Base-by-base conservation (phyloP, 2,113 vertebrate species). In the Oceanodroma tethys region DNA sequence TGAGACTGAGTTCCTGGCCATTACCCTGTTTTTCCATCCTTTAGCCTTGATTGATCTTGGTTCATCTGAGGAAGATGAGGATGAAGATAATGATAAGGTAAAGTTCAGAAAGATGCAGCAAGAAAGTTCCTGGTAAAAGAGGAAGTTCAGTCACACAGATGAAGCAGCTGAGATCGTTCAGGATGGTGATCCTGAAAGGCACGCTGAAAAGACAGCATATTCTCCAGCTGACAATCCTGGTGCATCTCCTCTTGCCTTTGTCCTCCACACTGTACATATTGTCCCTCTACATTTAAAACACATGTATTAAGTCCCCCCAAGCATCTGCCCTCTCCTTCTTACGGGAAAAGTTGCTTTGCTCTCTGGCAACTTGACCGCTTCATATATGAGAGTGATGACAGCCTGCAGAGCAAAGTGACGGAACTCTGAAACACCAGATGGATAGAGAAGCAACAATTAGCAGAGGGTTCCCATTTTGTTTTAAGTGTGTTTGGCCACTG, bases 281-380 rank as follows among this genome's bases (percentile, higher is more conserved):
- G 23, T 70, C 38, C 15, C 26, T 74, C 30, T 79, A 9, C 13
- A 25, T 70, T 74, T 62, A 48, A 81, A 79, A 67, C 8, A 22
- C 6, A 22, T 1, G 0, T 36, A 5, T 53, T 66, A 53, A 58
- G 6, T 52, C 6, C 9, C 38, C 9, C 10, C 32, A 45, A 25
- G 22, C 16, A 68, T 72, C 52, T 84, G 22, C 53, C 30, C 45
- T 60, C 26, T 86, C 7, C 11, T 79, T 94, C 42, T 72, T 21
- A 50, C 1, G 5, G 58, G 38, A 73, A 32, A 47, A 68, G 38
- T 32, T 83, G 16, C 34, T 86, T 80, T 62, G 22, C 4, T 76
- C 4, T 71, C 47, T 83, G 19, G 10, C 32, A 83, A 6, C n/a
- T 75, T 58, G 62, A 55, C 8, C 0, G 2, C 43, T 75, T 80